Percentiles rank a stretch among this genome's conserved stretches.
phyloP scores from a whole-genome alignment of 2,113 vertebrate genomes.

The Mormyrus lacerda region DNA sequence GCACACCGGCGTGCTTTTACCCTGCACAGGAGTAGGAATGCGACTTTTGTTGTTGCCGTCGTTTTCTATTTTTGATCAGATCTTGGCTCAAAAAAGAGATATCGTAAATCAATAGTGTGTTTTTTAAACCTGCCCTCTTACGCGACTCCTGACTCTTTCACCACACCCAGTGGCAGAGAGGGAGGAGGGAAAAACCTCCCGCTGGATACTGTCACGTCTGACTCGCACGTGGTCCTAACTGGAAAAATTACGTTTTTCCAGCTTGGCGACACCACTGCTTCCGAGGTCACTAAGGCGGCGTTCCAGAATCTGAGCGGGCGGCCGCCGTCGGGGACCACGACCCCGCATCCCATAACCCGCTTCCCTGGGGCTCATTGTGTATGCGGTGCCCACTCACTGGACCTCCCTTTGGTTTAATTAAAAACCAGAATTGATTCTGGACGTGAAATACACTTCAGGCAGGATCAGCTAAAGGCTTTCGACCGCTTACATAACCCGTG shows the following conservation, averaged over 20 bases:
- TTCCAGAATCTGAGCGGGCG: conserved; percentile 43
- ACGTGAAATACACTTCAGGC: neutral
- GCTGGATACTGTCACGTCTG: conserved; percentile 47
- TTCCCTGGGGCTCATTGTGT: neutral
- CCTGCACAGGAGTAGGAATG: neutral
- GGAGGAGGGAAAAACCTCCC: conserved; percentile 32
- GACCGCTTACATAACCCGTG: neutral
- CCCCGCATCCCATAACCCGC: conserved; percentile 47
- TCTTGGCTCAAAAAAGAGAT: neutral
- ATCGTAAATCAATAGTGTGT: neutral
- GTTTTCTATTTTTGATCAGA: neutral
- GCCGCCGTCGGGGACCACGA: neutral
- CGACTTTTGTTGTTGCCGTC: neutral
- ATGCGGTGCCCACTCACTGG: neutral
- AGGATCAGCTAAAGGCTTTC: neutral
- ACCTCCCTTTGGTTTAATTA: neutral
- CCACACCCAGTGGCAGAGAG: conserved; percentile 28
- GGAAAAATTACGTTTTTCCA: conserved; percentile 52
- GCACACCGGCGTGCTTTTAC: neutral
- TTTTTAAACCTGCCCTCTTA: neutral
- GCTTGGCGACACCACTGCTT: conserved; percentile 41
- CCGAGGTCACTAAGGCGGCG: conserved; percentile 47
- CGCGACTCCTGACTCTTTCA: neutral
- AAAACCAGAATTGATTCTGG: neutral
- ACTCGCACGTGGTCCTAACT: conserved; percentile 50